Evolutionary conservation across 53 echinoderm and acorn worm genomes (phyloP), one percentile per base, ranked within the genome.

Genomic region (Patiria pectinifera): DNA sequence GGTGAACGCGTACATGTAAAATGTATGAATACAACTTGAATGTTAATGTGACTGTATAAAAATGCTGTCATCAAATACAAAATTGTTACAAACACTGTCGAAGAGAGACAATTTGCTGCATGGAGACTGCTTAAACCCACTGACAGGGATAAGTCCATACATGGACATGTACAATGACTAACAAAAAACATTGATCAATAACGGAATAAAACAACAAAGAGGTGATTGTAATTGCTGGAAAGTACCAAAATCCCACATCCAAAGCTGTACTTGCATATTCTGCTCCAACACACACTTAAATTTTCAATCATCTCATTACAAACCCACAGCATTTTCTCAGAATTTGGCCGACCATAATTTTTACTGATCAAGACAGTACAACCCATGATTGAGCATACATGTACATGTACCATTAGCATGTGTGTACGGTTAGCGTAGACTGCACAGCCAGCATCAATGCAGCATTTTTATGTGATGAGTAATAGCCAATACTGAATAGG

Each of bases 391-490:
- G 46, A 1, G 11, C 21, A 79, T 46, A 13, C 13, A 13, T 79
- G 79, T 43, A 45, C 79, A 43, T 45, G 11, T 76, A 76, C 76
- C 76, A 79, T 11, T 44, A 47, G 47, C 11, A 13, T 46, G 2
- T 11, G 43, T 47, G 48, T 9, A 44, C 1, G 35, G 48, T 46
- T 79, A 9, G 14, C 3, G 24, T 45, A 45, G 80, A 10, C 80
- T 2, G 19, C 80, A 79, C 80, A 79, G 1, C 45, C 21, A 46
- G 80, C 16, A 79, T 47, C 80, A 19, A 43, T 76, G n/a, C 60
- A 82, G 24, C 88, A 88, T 88, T 58, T 59, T 43, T 88, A 88
- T 78, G 60, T 60, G 88, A 78, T 88, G 88, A 88, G 88, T 88
- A 88, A 88, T 88, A 88, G 14, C 82, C 15, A 6, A 18, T 21